phyloP scores from a whole-genome alignment of 2,888 invertebrate species.

The Ecliptopera silaceata region DNA sequence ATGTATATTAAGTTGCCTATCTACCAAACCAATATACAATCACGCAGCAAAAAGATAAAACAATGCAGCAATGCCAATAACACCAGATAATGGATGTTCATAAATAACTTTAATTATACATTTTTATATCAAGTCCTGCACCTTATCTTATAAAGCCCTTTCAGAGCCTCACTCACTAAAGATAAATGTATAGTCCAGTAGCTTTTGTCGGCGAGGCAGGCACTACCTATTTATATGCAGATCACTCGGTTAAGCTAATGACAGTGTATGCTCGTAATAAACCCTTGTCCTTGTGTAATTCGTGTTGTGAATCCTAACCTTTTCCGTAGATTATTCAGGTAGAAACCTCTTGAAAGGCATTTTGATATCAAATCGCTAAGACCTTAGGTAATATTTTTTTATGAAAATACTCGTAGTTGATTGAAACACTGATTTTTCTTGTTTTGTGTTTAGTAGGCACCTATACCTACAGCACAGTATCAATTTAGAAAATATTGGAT shows the following conservation, averaged over 20 bases:
- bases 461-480: too few relatives aligned
- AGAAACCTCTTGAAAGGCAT: not conserved
- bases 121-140: slow-evolving; percentile 14
- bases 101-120: slow-evolving; percentile 24
- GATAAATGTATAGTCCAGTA: slow-evolving; percentile 8
- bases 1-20: not conserved
- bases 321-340: not conserved
- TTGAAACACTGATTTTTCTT: too few relatives aligned
- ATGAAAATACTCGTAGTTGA: too few relatives aligned
- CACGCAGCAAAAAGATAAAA: not conserved
- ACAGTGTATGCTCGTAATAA: slow-evolving; percentile 12
- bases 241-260: slow-evolving; percentile 46
- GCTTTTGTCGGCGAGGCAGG: slow-evolving; percentile 17
- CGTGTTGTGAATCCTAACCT: not conserved
- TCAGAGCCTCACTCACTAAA: slow-evolving; percentile 15
- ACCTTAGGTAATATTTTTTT: not conserved
- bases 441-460: too few relatives aligned
- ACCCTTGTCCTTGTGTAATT: slow-evolving; percentile 18
- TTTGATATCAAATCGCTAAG: not conserved
- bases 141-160: slow-evolving; percentile 25
- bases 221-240: slow-evolving; percentile 44
- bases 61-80: slow-evolving; percentile 11
- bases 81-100: slow-evolving; percentile 11
- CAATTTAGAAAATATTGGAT: too few relatives aligned
- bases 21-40: not conserved